Base-by-base conservation (phyloP, 2,113 vertebrate genomes). In the Cranoglanis bouderius region DNA sequence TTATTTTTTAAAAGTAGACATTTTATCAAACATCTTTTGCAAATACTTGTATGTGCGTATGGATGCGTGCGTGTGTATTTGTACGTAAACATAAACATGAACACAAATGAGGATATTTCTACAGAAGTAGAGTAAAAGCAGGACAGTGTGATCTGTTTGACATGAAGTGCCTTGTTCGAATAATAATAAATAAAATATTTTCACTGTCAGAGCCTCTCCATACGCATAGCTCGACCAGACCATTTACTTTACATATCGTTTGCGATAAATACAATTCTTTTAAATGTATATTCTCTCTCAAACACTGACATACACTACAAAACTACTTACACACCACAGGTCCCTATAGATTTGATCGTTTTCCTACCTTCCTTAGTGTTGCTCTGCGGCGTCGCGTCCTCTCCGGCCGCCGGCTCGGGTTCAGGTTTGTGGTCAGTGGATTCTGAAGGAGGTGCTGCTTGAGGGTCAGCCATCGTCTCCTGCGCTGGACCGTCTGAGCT, bases 401-500 rank as follows among this genome's bases (percentile, higher is more conserved):
- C 61, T 75, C 84, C 87, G 29, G 53, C 81, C 10, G 63, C 18
- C 1, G 55, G 63, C 43, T 83, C 24, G 13, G 84, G 13, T 21
- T 65, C 55, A 10, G 7, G 8, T n/a, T 80, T 46, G 32, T 65
- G 57, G 6, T 85, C 35, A 3, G 61, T 49, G n/a, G 29, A 12
- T 49, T 83, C 43, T 18, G 84, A 24, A 75, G 85, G 24, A 29
- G 46, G n/a, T 53, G 43, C 65, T 29, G 53, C 7, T 51, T 85
- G 67, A 77, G 74, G 72, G 26, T 83, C 74, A 75, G 70, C 63
- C 85, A 57, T 82, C n/a, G 77, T 82, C 65, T 91, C 86, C 85
- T 75, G 83, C 38, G 55, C 67, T 35, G 82, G 84, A 81, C 14
- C 24, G 57, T 87, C 67, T 85, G 85, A 82, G 38, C 59, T 40